These are phyloP conservation scores for Megaceryle maxima DNA, from an alignment of 2,113 vertebrate species.

Conservation along the genomic window DNA sequence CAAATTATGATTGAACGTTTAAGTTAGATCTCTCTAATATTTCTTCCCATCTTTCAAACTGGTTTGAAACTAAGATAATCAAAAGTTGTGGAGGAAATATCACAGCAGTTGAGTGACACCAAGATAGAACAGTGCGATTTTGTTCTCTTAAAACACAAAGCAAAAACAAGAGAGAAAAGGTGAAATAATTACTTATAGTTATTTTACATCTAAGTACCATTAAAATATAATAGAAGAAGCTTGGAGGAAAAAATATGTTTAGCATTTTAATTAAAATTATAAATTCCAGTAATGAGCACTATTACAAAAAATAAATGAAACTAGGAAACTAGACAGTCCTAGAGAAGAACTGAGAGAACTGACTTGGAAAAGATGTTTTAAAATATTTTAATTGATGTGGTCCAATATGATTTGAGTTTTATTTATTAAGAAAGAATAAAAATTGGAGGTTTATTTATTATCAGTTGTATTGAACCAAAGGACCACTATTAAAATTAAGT, in stretches of 20 bases:
- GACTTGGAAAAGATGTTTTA: not conserved
- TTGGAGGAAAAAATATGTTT: not conserved
- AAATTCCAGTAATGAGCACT: not conserved
- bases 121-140: not conserved
- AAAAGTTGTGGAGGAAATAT: not conserved
- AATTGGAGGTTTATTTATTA: not conserved
- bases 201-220: not conserved
- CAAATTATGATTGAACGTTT: not conserved
- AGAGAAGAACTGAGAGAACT: not conserved
- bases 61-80: not conserved
- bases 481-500: not conserved
- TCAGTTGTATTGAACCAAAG: not conserved
- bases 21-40: not conserved
- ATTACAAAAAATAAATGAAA: not conserved
- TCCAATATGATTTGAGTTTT: not conserved
- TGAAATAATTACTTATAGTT: not conserved
- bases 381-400: not conserved
- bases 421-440: not conserved
- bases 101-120: not conserved
- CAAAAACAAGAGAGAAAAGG: accelerated
- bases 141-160: not conserved
- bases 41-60: not conserved
- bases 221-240: not conserved
- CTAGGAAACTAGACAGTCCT: not conserved
- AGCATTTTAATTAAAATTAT: not conserved